Conservation (phyloP, 2,888 invertebrate species). For the Spodoptera littoralis region DNA sequence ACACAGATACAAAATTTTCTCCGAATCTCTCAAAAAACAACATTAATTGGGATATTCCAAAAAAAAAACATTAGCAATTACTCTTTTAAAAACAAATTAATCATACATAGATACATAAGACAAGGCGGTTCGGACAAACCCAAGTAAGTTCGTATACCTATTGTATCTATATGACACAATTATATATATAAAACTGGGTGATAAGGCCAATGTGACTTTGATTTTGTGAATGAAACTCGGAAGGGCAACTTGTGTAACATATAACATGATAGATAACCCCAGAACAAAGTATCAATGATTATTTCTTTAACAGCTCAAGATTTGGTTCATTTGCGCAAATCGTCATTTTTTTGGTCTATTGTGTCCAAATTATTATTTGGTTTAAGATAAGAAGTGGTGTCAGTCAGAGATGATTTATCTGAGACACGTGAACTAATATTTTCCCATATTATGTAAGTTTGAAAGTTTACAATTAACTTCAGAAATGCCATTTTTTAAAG, state of each 20-base stretch:
- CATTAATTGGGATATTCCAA: too few species aligned
- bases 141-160: too few species aligned
- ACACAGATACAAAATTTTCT: too few species aligned
- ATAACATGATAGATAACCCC: conserved; percentile 34
- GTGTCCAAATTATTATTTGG: conserved; percentile 1
- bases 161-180: conserved; percentile 32
- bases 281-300: conserved; percentile 17
- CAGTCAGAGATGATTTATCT: neutral
- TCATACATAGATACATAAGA: too few species aligned
- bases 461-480: too few species aligned
- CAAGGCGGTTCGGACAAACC: too few species aligned
- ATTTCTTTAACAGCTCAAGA: conserved; percentile 24
- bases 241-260: conserved; percentile 31
- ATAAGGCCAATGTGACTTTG: conserved; percentile 58
- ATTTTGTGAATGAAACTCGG: conserved; percentile 55
- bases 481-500: too few species aligned
- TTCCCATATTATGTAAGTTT: too few species aligned
- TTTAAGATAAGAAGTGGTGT: neutral
- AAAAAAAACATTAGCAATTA: too few species aligned
- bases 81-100: too few species aligned
- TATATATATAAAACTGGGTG: conserved; percentile 18
- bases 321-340: conserved; percentile 63
- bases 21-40: too few species aligned
- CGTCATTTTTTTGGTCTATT: conserved; percentile 30
- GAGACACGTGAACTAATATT: too few species aligned